These are phyloP conservation scores for Aphelinus atriplicis DNA, from an alignment of 1,140 invertebrate genomes.

Conservation along the genomic window DNA sequence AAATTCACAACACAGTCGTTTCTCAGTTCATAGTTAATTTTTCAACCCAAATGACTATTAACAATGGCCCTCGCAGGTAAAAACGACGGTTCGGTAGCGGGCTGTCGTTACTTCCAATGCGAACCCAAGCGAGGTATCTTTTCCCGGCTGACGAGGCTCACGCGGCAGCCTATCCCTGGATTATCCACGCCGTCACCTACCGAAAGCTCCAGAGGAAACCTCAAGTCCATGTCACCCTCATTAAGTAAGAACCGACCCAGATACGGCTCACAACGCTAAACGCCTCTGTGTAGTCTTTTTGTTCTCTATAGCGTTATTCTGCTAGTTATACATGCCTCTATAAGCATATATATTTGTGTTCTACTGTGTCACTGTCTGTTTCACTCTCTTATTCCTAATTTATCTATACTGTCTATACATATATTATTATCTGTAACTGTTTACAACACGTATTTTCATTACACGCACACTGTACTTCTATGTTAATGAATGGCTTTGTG, in stretches of 20 bases:
- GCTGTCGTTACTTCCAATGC: slow-evolving; percentile 93
- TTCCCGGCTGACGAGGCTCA: slow-evolving; percentile 88
- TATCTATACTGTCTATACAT: too few relatives aligned
- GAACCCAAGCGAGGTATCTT: slow-evolving; percentile 93
- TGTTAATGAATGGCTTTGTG: too few relatives aligned
- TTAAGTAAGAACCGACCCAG: slow-evolving; percentile 59
- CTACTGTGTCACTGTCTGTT: too few relatives aligned
- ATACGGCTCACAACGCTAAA: slow-evolving; percentile 19
- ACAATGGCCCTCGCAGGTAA: slow-evolving; percentile 73
- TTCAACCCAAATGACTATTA: slow-evolving; percentile 8
- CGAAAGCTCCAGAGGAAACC: slow-evolving; percentile 48
- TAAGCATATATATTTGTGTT: too few relatives aligned
- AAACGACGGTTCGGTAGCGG: slow-evolving; percentile 96
- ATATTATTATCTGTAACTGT: too few relatives aligned
- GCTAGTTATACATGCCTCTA: too few relatives aligned
- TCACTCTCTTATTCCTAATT: too few relatives aligned
- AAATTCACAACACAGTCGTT: slow-evolving; percentile 7
- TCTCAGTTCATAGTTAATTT: slow-evolving; percentile 18
- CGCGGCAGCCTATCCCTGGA: slow-evolving; percentile 72
- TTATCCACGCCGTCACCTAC: slow-evolving; percentile 60
- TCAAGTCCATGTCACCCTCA: slow-evolving; percentile 58
- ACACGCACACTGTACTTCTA: too few relatives aligned
- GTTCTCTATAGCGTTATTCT: too few relatives aligned
- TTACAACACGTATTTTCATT: too few relatives aligned
- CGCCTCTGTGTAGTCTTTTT: too few relatives aligned